A percentile compares a stretch with the other conserved stretches of the same genome.
Conservation (phyloP, 64 coral and sea anemone genomes). For the Stichodactyla mertensii region DNA sequence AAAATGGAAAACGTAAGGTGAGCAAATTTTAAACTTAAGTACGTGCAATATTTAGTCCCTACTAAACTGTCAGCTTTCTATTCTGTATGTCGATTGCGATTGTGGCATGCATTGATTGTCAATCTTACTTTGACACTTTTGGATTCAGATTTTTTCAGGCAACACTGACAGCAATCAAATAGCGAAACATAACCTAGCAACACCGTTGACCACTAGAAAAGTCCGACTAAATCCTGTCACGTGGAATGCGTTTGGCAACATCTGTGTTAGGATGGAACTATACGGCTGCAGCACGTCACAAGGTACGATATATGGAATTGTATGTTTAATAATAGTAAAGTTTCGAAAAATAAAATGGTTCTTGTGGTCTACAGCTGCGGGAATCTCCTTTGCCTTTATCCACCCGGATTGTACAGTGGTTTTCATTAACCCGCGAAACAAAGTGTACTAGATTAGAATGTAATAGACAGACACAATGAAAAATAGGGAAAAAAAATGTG, state of each 20-base stretch:
- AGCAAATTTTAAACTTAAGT: background rate
- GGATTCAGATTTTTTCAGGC: conserved; percentile 26
- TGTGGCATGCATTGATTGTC: too few species aligned
- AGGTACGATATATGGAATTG: background rate
- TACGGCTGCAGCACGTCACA: conserved; percentile 50
- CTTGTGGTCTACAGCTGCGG: too few species aligned
- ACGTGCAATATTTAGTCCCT: too few species aligned
- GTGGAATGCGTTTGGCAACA: conserved; percentile 47
- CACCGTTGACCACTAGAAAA: conserved; percentile 46
- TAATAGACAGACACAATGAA: too few species aligned
- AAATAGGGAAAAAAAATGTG: too few species aligned
- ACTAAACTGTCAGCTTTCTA: too few species aligned
- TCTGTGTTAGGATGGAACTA: conserved; percentile 68
- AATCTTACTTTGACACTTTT: background rate
- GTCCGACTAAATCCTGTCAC: conserved; percentile 55
- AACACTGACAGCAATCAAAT: conserved; percentile 38
- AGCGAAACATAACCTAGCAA: conserved; percentile 47
- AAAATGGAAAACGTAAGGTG: conserved; percentile 1
- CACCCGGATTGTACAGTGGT: too few species aligned
- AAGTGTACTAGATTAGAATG: too few species aligned
- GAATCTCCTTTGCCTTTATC: background rate
- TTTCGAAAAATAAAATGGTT: too few species aligned
- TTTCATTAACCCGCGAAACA: too few species aligned
- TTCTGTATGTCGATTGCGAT: too few species aligned
- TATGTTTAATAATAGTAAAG: background rate